phyloP scores from a whole-genome alignment of 2,797 vertebrate species.

The Lutjanus campechanus region DNA sequence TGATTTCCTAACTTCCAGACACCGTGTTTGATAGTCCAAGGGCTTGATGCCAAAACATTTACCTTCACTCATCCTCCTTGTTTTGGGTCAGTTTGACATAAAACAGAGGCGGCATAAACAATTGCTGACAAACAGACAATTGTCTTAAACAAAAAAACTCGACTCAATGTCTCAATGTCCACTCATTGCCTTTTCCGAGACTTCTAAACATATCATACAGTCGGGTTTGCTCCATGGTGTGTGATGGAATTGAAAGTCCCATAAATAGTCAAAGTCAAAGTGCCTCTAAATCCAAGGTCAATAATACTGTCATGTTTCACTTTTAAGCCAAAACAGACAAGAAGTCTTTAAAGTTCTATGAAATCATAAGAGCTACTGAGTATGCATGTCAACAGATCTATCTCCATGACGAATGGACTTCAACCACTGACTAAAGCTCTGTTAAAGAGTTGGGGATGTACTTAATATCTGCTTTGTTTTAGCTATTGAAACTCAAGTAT shows the following conservation, averaged over 20 bases:
- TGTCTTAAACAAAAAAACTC: not conserved
- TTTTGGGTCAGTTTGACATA: not conserved
- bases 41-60: not conserved
- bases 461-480: not conserved
- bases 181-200: not conserved
- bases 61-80: not conserved
- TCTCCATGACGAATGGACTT: not conserved
- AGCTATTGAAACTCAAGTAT: not conserved
- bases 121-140: not conserved
- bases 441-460: not conserved
- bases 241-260: not conserved
- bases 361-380: not conserved
- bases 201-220: not conserved
- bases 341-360: not conserved
- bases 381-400: not conserved
- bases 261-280: slow-evolving; percentile 6
- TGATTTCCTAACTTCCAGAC: not conserved
- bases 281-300: not conserved
- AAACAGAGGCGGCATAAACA: not conserved
- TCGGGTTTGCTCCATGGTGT: not conserved
- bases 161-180: not conserved
- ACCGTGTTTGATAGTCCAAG: not conserved
- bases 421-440: not conserved
- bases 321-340: slow-evolving; percentile 9
- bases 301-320: slow-evolving; percentile 1